Evolutionary conservation across 2,113 vertebrate species (phyloP).

Genomic region (Eubucco bourcierii): DNA sequence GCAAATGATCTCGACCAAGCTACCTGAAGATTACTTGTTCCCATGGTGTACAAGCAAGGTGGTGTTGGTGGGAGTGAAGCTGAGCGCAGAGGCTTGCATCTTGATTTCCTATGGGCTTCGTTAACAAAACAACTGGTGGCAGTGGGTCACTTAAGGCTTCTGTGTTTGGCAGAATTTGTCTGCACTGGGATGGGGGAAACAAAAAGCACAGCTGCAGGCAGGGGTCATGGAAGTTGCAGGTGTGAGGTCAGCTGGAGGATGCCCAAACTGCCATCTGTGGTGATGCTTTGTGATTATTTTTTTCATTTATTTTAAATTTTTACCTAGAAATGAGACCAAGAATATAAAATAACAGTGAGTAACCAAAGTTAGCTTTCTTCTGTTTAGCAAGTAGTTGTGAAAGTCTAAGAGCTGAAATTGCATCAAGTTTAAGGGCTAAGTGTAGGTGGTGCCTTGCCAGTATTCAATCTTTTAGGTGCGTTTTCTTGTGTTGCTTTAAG

Average conservation of each 20-base stretch:
- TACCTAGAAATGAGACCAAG: not conserved
- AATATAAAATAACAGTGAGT: not conserved
- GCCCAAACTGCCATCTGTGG: constrained; percentile 26
- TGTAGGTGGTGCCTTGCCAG: not conserved
- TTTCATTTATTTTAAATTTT: not conserved
- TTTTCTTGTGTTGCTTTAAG: not conserved
- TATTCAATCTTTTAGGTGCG: not conserved
- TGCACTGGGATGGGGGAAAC: not conserved
- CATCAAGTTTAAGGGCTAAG: not conserved
- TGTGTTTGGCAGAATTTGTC: not conserved
- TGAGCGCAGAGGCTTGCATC: not conserved
- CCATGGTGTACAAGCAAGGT: not conserved
- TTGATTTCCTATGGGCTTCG: not conserved
- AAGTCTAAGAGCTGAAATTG: not conserved
- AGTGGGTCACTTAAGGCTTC: not conserved
- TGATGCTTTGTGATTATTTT: not conserved
- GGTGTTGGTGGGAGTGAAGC: rapidly evolving
- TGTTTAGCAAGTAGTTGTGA: not conserved
- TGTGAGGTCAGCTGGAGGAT: constrained; percentile 33
- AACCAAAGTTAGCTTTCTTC: not conserved
- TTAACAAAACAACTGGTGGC: not conserved
- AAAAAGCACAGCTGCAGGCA: constrained; percentile 47
- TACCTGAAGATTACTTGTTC: not conserved
- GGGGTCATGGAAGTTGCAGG: not conserved
- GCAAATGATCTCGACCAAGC: not conserved